phyloP scores from a whole-genome alignment of 2,888 invertebrate species.

The Baronia brevicornis region DNA sequence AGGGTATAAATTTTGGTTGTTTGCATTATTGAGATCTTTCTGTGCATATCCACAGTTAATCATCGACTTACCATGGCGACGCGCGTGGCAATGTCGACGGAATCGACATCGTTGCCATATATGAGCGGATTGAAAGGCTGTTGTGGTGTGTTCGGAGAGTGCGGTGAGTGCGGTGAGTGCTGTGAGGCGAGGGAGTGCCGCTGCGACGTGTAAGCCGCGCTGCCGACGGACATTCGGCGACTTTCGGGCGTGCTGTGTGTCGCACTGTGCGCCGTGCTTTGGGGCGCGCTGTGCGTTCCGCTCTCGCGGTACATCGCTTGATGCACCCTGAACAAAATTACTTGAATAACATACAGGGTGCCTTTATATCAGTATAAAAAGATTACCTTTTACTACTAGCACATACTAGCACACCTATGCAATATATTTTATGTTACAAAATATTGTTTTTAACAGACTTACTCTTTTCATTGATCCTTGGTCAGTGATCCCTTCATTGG shows the following conservation, averaged over 20 bases:
- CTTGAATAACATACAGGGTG: not conserved
- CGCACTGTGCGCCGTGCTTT: slow-evolving; percentile 45
- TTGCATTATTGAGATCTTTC: too few species aligned
- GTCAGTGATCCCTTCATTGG: too few species aligned
- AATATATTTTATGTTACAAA: too few species aligned
- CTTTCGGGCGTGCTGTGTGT: slow-evolving; percentile 62
- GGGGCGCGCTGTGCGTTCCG: slow-evolving; percentile 37
- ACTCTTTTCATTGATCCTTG: too few species aligned
- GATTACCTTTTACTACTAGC: too few species aligned
- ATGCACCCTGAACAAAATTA: slow-evolving; percentile 63
- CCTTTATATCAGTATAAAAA: not conserved
- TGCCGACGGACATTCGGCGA: slow-evolving; percentile 54
- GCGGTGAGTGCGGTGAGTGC: slow-evolving; percentile 55
- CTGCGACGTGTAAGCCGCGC: slow-evolving; percentile 34
- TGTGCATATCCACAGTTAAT: too few species aligned
- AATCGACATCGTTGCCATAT: slow-evolving; percentile 96
- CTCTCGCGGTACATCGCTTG: slow-evolving; percentile 40
- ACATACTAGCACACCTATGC: too few species aligned
- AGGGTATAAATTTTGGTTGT: too few species aligned
- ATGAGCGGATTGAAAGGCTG: slow-evolving; percentile 90
- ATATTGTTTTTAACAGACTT: too few species aligned
- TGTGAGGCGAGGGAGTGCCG: slow-evolving; percentile 20
- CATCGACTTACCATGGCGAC: slow-evolving; percentile 96
- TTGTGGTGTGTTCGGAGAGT: slow-evolving; percentile 53
- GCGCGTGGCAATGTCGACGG: slow-evolving; percentile 97